Conservation (phyloP, 2,888 invertebrate species). For the Polia nebulosa region DNA sequence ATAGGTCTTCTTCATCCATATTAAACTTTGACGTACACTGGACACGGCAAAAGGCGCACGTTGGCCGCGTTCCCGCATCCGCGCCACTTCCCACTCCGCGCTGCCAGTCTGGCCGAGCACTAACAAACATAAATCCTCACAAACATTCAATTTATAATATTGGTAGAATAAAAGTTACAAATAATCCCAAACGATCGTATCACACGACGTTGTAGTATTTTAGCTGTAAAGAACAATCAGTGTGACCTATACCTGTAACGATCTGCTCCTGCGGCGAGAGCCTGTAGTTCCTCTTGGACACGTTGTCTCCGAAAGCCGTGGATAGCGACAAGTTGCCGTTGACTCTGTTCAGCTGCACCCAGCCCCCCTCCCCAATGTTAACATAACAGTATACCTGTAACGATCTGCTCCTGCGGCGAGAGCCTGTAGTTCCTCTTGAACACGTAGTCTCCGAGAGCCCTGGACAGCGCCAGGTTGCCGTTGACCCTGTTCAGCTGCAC, state of each 20-base stretch:
- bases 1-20: no score
- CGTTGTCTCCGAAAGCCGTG: conserved; percentile 98
- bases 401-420: conserved; percentile 98
- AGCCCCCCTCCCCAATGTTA: conserved; percentile 98
- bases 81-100: no score
- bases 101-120: no score
- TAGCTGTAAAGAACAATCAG: no score
- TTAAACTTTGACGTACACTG: no score
- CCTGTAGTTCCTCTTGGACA: conserved; percentile 97
- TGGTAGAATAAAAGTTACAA: no score
- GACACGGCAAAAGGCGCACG: no score
- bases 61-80: no score
- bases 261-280: conserved; percentile 98
- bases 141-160: no score
- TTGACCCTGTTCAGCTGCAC: conserved; percentile 99
- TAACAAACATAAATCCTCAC: no score
- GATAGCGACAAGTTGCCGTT: conserved; percentile 99
- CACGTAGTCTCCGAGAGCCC: conserved; percentile 99
- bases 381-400: conserved; percentile 92
- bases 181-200: no score
- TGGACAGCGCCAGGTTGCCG: conserved; percentile 98
- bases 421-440: conserved; percentile 98
- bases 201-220: no score
- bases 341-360: conserved; percentile 99
- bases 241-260: conserved; percentile 98